A percentile compares a stretch with the other conserved stretches of the same genome.
phyloP scores from a whole-genome alignment of 2,888 invertebrate genomes.

The Apodemia hepburni region DNA sequence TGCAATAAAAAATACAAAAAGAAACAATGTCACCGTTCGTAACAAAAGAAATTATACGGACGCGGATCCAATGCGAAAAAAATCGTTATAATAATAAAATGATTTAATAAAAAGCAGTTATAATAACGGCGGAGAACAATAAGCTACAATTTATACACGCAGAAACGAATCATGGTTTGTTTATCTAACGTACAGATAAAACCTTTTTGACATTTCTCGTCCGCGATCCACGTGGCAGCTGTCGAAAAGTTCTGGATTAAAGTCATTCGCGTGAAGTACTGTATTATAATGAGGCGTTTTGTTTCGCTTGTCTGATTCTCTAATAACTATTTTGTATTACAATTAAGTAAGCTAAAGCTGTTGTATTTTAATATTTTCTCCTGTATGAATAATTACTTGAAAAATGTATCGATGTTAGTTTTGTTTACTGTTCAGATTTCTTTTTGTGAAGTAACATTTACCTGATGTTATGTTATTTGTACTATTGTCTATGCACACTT shows the following conservation, averaged over 20 bases:
- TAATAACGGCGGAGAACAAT: slow-evolving; percentile 73
- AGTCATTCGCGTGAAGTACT: slow-evolving; percentile 58
- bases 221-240: slow-evolving; percentile 55
- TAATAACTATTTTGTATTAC: slow-evolving; percentile 42
- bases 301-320: slow-evolving; percentile 53
- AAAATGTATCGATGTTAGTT: background rate
- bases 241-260: slow-evolving; percentile 63
- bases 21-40: slow-evolving; percentile 71
- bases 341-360: slow-evolving; percentile 28
- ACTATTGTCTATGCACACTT: too few species aligned
- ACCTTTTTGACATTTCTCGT: slow-evolving; percentile 57
- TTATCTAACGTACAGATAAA: slow-evolving; percentile 63
- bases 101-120: slow-evolving; percentile 69
- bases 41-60: slow-evolving; percentile 77
- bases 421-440: background rate
- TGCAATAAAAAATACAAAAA: slow-evolving; percentile 66
- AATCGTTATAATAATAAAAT: slow-evolving; percentile 75
- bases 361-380: slow-evolving; percentile 6
- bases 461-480: too few species aligned
- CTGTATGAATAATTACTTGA: slow-evolving; percentile 1
- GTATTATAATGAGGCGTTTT: slow-evolving; percentile 67
- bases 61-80: slow-evolving; percentile 70
- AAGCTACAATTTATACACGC: slow-evolving; percentile 54
- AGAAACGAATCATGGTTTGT: slow-evolving; percentile 67
- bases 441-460: too few species aligned